Evolutionary conservation across 2,113 vertebrate genomes (phyloP), one percentile per base, ranked within the genome.

Genomic region (Xiphias gladius): DNA sequence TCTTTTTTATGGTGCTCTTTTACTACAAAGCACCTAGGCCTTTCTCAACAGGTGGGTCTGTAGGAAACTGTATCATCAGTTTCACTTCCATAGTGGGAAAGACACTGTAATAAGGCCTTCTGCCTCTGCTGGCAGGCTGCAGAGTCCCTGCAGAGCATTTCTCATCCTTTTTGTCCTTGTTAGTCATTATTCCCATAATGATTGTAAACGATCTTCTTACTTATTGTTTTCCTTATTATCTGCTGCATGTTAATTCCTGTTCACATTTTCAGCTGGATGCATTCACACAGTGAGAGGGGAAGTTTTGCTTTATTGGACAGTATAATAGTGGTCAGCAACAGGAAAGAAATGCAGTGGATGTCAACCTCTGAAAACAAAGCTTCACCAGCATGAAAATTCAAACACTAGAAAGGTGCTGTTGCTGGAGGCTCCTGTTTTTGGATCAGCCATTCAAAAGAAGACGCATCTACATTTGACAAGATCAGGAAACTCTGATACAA

Each of bases 51-150:
- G 24, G n/a, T 48, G 46, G 76, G 28, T 20, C 35, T 13, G 66
- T 57, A 71, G 59, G 20, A 80, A 74, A 74, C 50, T 12, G 8
- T 19, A 22, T 39, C 46, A 52, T 67, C 17, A 43, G 5, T 63
- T 79, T 71, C 24, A 69, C 32, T 35, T 72, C 54, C 55, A 39
- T 39, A 68, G 26, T 43, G 41, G 48, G 77, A 84, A 73, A 78
- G 10, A 48, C 7, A 43, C 12, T 14, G 41, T 30, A 71, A 55
- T 72, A 24, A 58, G 16, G 26, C n/a, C 46, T 62, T 73, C 59
- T 71, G 72, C 46, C 55, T 50, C 48, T 69, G 41, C 24, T 80
- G 61, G 73, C 61, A 66, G 30, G 48, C 48, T 13, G 52, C 16
- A 59, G 39, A 57, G 58, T 30, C 62, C 13, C 30, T 54, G 70